Base-by-base conservation (phyloP, 2,888 invertebrate genomes). In the Galerucella pusilla region DNA sequence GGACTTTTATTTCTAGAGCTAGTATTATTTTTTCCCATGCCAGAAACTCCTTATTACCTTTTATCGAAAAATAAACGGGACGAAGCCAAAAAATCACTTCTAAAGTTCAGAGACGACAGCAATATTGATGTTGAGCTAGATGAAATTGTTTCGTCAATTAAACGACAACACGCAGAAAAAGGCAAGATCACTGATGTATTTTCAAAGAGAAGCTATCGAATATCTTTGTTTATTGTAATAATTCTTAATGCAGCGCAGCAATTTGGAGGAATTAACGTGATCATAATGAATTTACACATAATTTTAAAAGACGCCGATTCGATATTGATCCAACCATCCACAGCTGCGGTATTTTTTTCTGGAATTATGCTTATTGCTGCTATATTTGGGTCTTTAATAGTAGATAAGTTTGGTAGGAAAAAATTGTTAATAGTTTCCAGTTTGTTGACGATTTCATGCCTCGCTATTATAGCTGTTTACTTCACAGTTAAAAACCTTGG, bases 251-350 rank as follows among this genome's bases (percentile, higher is more conserved):
- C 81, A 5, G 84, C 86, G 2, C 87, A 87, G 79, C 87, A 87
- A 79, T 84, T 87, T 71, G 86, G 87, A 71, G 85, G 87, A 73
- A 87, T 87, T 59, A 86, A 86, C 73, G 87, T 87, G 4, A 86
- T 88, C 74, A 66, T 87, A 45, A 87, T 88, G 87, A 88, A 88
- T 75, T 77, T 87, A 42, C 87, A 87, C 77, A 81, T 81, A 10
- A 87, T 88, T 61, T 78, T 88, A 12, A 80, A 82, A 28, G 85
- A 85, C 73, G 87, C 87, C 0, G 85, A 85, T 20, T 85, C 85
- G 2, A 83, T 85, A 45, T 83, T 87, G 64, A 78, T 84, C 10
- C 78, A 84, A 4, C 81, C 85, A 4, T 77, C 80, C n/a, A 67
- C 77, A 14, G 84, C 86, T 5, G 86, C 85, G 10, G 87, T 88